Evolutionary conservation across 2,888 invertebrate species (phyloP).

Genomic region (Noctua comes): DNA sequence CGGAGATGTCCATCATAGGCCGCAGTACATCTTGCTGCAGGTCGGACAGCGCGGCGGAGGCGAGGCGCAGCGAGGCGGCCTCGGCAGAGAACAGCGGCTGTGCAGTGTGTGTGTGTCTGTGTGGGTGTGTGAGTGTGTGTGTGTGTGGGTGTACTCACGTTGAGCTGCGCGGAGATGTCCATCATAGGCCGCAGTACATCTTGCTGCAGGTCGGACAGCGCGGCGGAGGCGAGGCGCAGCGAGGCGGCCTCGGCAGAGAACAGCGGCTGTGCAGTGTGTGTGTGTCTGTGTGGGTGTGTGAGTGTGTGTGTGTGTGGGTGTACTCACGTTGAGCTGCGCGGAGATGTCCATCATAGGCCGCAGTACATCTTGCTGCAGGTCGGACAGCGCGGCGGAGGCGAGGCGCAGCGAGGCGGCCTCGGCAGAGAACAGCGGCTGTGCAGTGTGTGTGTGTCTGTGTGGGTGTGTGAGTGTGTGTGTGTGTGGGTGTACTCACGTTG

Average conservation of each 20-base stretch:
- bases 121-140: too few relatives aligned
- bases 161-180: too few relatives aligned
- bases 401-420: slow-evolving; percentile 81
- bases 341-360: slow-evolving; percentile 91
- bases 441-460: slow-evolving; percentile 70
- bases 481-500: too few relatives aligned
- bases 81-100: slow-evolving; percentile 77
- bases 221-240: too few relatives aligned
- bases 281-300: too few relatives aligned
- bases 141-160: too few relatives aligned
- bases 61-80: slow-evolving; percentile 82
- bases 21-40: slow-evolving; percentile 91
- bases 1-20: slow-evolving; percentile 91
- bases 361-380: slow-evolving; percentile 91
- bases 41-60: slow-evolving; percentile 89
- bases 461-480: too few relatives aligned
- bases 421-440: slow-evolving; percentile 75
- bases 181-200: too few relatives aligned
- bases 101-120: slow-evolving; percentile 71
- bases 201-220: too few relatives aligned
- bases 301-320: slow-evolving; percentile 81
- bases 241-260: too few relatives aligned
- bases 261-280: too few relatives aligned
- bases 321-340: slow-evolving; percentile 86
- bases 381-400: slow-evolving; percentile 89